Evolutionary conservation across 2,113 vertebrate species (phyloP), one percentile per base, ranked within the genome.

Genomic region (Petromus typicus): DNA sequence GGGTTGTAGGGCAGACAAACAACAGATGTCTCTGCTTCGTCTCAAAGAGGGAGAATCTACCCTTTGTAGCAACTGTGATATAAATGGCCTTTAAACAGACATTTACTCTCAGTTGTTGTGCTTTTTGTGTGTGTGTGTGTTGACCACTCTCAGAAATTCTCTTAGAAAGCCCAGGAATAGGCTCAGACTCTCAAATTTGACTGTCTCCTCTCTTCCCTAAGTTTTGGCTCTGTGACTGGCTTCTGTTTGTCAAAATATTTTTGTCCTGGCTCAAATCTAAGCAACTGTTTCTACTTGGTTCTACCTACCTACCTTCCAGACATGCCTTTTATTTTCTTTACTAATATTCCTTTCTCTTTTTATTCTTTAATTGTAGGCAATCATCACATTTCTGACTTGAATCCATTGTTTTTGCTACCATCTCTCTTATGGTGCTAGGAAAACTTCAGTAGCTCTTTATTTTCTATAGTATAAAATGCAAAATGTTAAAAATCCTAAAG

Each of bases 391-490:
- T 96, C 88, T 92, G 43, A 88, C 14, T 13, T 54, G 17, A n/a
- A 3, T 59, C 78, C 7, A n/a, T 75, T 93, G 5, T 51, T 90
- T 85, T 79, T 71, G 48, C 30, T 61, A 20, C 20, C 45, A 17
- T 73, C 25, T 84, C 63, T 57, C 57, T 56, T 32, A 40, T 5
- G 32, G 40, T 30, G 48, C 10, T 63, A 84, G 13, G 14, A 84
- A 73, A 18, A 1, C 57, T 87, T 45, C 9, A 3, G 22, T 22
- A 71, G 64, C 3, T 40, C 93, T 92, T 57, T 75, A 71, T 86
- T 86, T 86, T 64, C 45, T 14, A 86, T 11, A 71, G 34, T n/a
- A 66, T 92, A 57, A 92, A 87, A 73, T 18, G 51, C 27, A 88
- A 89, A 34, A 14, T 20, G 12, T 37, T 79, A 69, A 85, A 78